Evolutionary conservation across 2,113 vertebrate genomes (phyloP).

Genomic region (Theristicus caerulescens): DNA sequence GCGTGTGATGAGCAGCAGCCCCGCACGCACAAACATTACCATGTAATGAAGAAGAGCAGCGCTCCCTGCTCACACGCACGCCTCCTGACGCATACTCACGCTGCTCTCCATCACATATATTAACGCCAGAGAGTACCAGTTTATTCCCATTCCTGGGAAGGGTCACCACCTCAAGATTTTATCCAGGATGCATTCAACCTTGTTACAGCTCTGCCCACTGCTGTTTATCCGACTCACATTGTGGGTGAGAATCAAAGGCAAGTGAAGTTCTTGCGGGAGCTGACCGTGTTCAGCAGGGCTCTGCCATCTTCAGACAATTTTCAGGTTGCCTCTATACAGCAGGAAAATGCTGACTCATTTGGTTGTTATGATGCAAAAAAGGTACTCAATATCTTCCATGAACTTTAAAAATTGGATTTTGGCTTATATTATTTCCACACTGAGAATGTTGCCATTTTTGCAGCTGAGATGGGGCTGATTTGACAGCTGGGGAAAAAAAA

Average conservation of each 20-base stretch:
- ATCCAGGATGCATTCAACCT: neutral
- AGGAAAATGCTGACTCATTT: neutral
- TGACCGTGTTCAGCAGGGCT: neutral
- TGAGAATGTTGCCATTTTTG: neutral
- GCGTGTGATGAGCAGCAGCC: neutral
- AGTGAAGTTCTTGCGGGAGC: neutral
- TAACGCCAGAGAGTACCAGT: neutral
- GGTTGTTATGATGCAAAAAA: neutral
- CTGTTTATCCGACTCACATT: neutral
- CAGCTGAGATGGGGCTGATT: neutral
- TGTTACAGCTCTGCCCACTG: neutral
- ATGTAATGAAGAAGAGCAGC: neutral
- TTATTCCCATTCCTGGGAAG: neutral
- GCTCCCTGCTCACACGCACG: rapidly evolving
- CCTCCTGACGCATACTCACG: neutral
- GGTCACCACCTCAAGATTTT: neutral
- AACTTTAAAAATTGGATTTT: neutral
- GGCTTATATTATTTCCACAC: neutral
- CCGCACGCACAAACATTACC: neutral
- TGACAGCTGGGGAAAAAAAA: neutral
- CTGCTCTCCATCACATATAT: neutral
- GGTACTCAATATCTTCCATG: neutral
- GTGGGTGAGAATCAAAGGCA: neutral
- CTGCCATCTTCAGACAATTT: neutral
- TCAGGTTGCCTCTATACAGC: neutral